A percentile compares a stretch with the other conserved stretches of the same genome.
phyloP scores from a whole-genome alignment of 2,113 vertebrate genomes.

The Mirza zaza region DNA sequence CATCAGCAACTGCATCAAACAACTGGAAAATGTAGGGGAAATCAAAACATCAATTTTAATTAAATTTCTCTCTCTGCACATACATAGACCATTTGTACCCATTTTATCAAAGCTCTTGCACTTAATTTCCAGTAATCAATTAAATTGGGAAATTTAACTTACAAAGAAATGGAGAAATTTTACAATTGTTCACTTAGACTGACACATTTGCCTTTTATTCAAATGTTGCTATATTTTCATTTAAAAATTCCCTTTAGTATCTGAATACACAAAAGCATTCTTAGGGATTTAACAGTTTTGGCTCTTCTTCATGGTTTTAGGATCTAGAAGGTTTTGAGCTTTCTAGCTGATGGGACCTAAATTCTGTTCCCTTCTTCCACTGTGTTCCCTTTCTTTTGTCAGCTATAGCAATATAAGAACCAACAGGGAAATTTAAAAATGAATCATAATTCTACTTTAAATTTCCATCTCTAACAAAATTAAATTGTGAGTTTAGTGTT shows the following conservation, averaged over 20 bases:
- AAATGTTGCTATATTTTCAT: background rate
- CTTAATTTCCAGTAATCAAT: background rate
- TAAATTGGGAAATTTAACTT: background rate
- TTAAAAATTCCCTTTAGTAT: background rate
- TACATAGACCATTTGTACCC: background rate
- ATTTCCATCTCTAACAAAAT: background rate
- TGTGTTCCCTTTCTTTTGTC: background rate
- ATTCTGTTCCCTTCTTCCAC: too few relatives aligned
- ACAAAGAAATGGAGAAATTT: background rate
- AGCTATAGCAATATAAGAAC: background rate
- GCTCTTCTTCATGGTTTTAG: background rate
- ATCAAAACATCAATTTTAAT: constrained; percentile 41
- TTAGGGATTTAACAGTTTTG: background rate
- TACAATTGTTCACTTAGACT: background rate
- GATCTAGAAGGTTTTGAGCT: background rate
- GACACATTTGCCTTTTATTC: background rate
- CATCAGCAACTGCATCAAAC: background rate
- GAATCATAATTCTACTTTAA: background rate
- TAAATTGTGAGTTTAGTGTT: background rate
- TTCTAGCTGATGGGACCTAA: background rate
- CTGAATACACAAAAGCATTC: background rate
- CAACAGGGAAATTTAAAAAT: background rate
- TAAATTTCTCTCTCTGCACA: background rate
- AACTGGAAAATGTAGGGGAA: background rate
- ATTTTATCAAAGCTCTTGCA: background rate